Conservation (phyloP, 2,888 invertebrate species). For the Hecatera dysodea region DNA sequence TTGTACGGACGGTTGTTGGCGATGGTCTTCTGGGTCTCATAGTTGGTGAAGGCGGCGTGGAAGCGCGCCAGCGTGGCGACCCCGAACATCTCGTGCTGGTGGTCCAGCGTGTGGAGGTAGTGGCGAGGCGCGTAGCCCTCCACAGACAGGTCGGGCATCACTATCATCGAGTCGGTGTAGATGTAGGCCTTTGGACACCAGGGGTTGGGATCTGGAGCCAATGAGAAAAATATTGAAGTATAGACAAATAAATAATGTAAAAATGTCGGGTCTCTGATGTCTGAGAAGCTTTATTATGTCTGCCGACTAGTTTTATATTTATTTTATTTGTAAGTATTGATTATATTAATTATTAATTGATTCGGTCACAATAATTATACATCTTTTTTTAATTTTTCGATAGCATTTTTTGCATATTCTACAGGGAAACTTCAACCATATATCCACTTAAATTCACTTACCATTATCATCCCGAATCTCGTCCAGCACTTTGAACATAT, state of each 20-base stretch:
- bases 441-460: conserved; percentile 42
- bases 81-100: conserved; percentile 72
- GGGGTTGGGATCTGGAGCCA: conserved; percentile 71
- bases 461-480: conserved; percentile 71
- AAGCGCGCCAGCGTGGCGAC: conserved; percentile 78
- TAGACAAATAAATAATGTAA: neutral
- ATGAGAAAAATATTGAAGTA: neutral
- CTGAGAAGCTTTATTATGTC: too few species aligned
- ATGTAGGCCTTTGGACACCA: conserved; percentile 79
- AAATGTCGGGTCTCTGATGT: neutral
- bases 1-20: conserved; percentile 63
- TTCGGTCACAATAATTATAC: neutral
- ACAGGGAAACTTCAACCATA: neutral
- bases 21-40: conserved; percentile 71
- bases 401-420: neutral
- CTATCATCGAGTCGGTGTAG: conserved; percentile 76
- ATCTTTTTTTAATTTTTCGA: too few species aligned
- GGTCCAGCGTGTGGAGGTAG: conserved; percentile 71
- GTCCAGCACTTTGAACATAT: conserved; percentile 78
- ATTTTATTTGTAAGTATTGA: neutral
- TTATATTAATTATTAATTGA: neutral
- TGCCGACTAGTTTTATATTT: neutral
- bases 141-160: conserved; percentile 80
- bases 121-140: conserved; percentile 76
- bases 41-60: conserved; percentile 82